phyloP scores from a whole-genome alignment of 1,140 invertebrate genomes.

The Pseudachorutes palmiensis region DNA sequence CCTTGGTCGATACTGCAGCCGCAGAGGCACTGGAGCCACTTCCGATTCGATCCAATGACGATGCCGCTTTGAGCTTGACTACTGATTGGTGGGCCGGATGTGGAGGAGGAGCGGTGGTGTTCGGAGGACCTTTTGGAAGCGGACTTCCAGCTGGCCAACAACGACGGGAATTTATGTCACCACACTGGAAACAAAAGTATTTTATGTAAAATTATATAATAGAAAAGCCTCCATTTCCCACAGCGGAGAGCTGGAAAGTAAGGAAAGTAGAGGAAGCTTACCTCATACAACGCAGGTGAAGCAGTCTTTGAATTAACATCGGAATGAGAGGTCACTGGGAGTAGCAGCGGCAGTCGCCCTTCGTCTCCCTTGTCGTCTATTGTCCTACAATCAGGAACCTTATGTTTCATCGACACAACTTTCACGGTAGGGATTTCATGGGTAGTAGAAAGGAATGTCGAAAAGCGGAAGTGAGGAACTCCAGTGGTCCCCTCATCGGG shows the following conservation, averaged over 20 bases:
- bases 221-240: neutral
- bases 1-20: slow-evolving; percentile 29
- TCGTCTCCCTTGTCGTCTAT: neutral
- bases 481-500: too few relatives aligned
- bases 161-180: slow-evolving; percentile 10
- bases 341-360: neutral
- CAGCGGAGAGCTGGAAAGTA: too few relatives aligned
- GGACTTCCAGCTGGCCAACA: slow-evolving; percentile 12
- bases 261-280: neutral
- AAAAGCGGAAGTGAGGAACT: too few relatives aligned
- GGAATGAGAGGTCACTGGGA: slow-evolving; percentile 7
- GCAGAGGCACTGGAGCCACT: neutral
- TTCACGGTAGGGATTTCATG: too few relatives aligned
- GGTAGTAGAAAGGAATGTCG: too few relatives aligned
- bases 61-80: slow-evolving; percentile 31
- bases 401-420: slow-evolving; percentile 2
- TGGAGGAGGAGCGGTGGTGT: slow-evolving; percentile 16
- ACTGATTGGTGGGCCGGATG: slow-evolving; percentile 27
- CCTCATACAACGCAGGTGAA: neutral
- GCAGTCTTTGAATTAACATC: slow-evolving; percentile 7
- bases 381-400: neutral
- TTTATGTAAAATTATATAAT: too few relatives aligned
- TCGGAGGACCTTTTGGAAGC: neutral
- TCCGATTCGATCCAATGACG: slow-evolving; percentile 35
- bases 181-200: slow-evolving; percentile 1